A percentile compares a stretch with the other conserved stretches of the same genome.
phyloP scores from a whole-genome alignment of 2,113 vertebrate species.

The Chaetorhynchus papuensis region DNA sequence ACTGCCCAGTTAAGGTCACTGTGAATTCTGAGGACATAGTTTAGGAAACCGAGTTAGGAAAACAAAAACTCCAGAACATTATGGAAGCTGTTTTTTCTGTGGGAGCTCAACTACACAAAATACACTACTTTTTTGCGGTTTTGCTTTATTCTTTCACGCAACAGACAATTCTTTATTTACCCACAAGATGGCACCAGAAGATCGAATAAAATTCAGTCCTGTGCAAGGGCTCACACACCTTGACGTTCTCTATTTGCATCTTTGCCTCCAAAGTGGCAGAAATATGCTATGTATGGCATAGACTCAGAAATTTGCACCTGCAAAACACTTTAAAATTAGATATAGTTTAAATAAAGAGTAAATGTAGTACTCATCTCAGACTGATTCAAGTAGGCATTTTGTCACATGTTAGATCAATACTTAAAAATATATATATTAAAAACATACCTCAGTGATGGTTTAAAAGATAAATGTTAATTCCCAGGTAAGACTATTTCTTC shows the following conservation, averaged over 20 bases:
- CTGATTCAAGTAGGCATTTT: background rate
- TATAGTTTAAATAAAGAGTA: background rate
- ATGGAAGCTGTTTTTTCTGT: background rate
- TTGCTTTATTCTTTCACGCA: background rate
- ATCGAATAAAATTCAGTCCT: background rate
- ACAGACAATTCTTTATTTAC: accelerated
- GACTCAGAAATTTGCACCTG: background rate
- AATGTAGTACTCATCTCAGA: background rate
- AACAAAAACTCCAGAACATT: background rate
- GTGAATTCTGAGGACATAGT: background rate
- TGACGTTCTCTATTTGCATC: background rate
- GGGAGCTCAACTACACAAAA: background rate
- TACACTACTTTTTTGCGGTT: accelerated
- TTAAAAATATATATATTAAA: background rate
- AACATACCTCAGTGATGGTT: background rate
- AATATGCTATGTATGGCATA: background rate
- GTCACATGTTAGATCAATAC: accelerated
- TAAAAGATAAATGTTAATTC: background rate
- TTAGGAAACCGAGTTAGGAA: background rate
- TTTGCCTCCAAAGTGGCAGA: background rate
- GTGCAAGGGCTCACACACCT: accelerated
- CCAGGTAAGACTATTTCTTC: background rate
- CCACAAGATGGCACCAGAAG: conserved; percentile 46
- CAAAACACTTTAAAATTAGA: background rate
- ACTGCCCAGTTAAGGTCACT: accelerated